Evolutionary conservation across 2,113 vertebrate species (phyloP).

Genomic region (Pluvianellus socialis): DNA sequence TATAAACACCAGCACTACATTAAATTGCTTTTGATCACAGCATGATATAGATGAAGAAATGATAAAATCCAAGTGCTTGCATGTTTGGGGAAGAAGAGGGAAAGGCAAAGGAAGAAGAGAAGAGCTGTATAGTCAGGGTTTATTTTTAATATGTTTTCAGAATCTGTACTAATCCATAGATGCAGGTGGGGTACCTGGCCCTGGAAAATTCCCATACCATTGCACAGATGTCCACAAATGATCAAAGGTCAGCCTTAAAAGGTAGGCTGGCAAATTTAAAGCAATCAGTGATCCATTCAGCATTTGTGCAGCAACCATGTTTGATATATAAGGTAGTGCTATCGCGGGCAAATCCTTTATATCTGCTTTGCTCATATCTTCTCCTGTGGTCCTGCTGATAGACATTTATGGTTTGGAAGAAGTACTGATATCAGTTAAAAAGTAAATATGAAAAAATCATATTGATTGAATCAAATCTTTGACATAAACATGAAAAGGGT

Average conservation of each 20-base stretch:
- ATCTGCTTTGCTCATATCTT: neutral
- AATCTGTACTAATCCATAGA: neutral
- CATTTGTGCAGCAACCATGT: neutral
- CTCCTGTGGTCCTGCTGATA: neutral
- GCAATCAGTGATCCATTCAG: neutral
- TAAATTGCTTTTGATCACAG: slow-evolving; percentile 5
- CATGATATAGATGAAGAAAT: neutral
- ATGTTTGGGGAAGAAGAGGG: neutral
- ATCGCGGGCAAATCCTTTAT: neutral
- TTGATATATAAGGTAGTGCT: neutral
- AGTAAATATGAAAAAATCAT: neutral
- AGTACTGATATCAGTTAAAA: neutral
- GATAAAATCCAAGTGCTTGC: neutral
- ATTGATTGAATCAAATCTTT: neutral
- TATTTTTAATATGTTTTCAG: neutral
- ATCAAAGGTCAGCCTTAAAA: neutral
- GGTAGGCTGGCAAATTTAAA: neutral
- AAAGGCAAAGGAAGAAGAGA: neutral
- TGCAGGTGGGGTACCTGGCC: neutral
- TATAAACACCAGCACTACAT: neutral
- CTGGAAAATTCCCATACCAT: neutral
- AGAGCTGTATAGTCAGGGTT: neutral
- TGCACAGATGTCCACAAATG: neutral
- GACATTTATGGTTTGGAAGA: neutral
- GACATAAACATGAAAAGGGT: neutral